Conservation (phyloP, 2,888 invertebrate species). For the Amphiduros pacificus region DNA sequence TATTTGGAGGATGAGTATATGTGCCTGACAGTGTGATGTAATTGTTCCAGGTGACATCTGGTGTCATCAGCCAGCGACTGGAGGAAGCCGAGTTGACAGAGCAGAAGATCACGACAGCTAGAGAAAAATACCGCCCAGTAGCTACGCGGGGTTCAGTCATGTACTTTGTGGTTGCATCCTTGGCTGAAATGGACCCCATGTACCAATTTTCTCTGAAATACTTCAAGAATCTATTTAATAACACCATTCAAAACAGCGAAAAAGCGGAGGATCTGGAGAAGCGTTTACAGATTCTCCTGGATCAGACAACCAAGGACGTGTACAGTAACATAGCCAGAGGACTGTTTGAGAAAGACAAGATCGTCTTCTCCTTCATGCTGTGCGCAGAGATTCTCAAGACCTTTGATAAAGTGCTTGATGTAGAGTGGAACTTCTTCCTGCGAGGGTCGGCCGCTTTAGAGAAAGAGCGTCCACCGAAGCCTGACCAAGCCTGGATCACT, state of each 20-base stretch:
- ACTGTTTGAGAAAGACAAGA: constrained; percentile 61
- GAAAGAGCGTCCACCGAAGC: constrained; percentile 58
- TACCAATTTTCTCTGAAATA: constrained; percentile 62
- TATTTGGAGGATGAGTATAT: background rate
- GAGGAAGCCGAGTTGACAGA: constrained; percentile 60
- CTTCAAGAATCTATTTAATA: constrained; percentile 59
- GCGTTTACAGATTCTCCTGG: constrained; percentile 51
- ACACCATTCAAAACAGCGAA: constrained; percentile 55
- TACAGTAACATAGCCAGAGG: constrained; percentile 60
- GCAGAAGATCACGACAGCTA: constrained; percentile 55
- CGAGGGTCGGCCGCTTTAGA: constrained; percentile 67
- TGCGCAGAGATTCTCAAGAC: constrained; percentile 76
- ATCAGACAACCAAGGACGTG: constrained; percentile 53
- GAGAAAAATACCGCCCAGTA: constrained; percentile 59
- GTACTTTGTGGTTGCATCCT: constrained; percentile 61
- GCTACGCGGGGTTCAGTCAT: constrained; percentile 60
- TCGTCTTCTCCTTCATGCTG: constrained; percentile 68
- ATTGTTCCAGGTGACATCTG: constrained; percentile 54
- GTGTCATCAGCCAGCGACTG: constrained; percentile 55
- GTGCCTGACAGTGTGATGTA: too few species aligned
- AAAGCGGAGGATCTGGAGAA: constrained; percentile 47
- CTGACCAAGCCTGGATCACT: constrained; percentile 67
- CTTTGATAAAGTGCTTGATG: constrained; percentile 65
- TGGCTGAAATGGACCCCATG: constrained; percentile 60
- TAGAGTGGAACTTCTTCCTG: constrained; percentile 78